A percentile compares a stretch with the other conserved stretches of the same genome.
phyloP scores from a whole-genome alignment of 1,140 invertebrate genomes.

The Saccostrea glomerata region DNA sequence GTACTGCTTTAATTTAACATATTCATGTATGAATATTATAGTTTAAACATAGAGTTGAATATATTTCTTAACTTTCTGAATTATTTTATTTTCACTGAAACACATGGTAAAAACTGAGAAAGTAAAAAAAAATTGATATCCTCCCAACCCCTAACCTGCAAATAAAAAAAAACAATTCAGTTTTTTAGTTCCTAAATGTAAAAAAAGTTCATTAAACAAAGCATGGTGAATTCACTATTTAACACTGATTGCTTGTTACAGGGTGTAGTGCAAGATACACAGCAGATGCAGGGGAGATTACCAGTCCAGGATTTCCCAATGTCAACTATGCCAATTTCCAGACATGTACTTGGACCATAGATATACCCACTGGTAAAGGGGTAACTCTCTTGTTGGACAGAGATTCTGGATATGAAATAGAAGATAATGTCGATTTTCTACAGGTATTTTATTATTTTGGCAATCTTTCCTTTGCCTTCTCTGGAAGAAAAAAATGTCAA shows the following conservation, averaged over 20 bases:
- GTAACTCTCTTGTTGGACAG: conserved; percentile 57
- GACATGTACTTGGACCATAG: conserved; percentile 59
- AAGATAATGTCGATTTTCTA: conserved; percentile 56
- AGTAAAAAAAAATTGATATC: not conserved
- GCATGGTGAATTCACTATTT: not conserved
- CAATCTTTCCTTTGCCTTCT: too few species aligned
- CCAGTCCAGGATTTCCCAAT: conserved; percentile 59
- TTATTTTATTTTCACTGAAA: not conserved
- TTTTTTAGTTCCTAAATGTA: not conserved
- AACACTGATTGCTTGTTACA: conserved; percentile 35
- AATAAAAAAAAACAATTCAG: not conserved
- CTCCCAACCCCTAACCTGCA: too few species aligned
- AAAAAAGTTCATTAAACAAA: not conserved
- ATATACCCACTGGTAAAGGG: not conserved
- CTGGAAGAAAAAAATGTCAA: too few species aligned
- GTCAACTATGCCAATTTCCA: conserved; percentile 62
- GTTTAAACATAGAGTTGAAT: not conserved
- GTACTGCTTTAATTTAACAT: not conserved
- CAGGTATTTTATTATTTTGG: conserved; percentile 47
- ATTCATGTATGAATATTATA: not conserved
- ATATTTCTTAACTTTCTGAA: not conserved
- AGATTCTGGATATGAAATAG: conserved; percentile 33
- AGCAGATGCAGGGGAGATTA: conserved; percentile 52
- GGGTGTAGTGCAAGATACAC: conserved; percentile 55
- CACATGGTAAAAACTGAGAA: not conserved